Evolutionary conservation across 2,113 vertebrate genomes (phyloP).

Genomic region (Aphelocoma coerulescens): DNA sequence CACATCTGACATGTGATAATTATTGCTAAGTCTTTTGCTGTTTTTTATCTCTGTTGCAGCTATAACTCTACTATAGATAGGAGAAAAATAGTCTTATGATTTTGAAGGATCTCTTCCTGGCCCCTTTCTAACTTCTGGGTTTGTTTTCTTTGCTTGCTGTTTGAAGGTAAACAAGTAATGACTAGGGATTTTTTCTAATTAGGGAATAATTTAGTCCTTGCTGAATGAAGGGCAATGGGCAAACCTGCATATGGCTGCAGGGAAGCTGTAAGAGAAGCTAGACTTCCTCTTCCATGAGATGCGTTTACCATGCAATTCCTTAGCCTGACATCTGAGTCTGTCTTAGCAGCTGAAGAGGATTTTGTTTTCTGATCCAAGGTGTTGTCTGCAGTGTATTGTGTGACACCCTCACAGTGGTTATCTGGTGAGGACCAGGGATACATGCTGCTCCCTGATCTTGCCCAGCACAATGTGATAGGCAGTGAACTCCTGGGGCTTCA

Average conservation of each 20-base stretch:
- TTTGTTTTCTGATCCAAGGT: background rate
- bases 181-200: background rate
- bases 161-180: background rate
- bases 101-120: background rate
- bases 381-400: accelerated
- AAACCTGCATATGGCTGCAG: background rate
- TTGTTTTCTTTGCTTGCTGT: background rate
- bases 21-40: background rate
- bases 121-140: background rate
- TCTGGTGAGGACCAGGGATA: accelerated
- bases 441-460: background rate
- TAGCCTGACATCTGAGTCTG: background rate
- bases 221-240: background rate
- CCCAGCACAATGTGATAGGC: background rate
- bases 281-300: background rate
- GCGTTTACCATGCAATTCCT: background rate
- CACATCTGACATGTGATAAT: background rate
- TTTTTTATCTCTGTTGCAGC: background rate
- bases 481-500: accelerated
- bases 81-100: background rate
- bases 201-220: background rate
- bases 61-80: background rate
- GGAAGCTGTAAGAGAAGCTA: background rate
- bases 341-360: background rate
- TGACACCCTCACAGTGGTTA: background rate